Percentiles rank a stretch among this genome's conserved stretches.
phyloP scores from a whole-genome alignment of 1,140 invertebrate genomes.

The Zaprionus ghesquierei region DNA sequence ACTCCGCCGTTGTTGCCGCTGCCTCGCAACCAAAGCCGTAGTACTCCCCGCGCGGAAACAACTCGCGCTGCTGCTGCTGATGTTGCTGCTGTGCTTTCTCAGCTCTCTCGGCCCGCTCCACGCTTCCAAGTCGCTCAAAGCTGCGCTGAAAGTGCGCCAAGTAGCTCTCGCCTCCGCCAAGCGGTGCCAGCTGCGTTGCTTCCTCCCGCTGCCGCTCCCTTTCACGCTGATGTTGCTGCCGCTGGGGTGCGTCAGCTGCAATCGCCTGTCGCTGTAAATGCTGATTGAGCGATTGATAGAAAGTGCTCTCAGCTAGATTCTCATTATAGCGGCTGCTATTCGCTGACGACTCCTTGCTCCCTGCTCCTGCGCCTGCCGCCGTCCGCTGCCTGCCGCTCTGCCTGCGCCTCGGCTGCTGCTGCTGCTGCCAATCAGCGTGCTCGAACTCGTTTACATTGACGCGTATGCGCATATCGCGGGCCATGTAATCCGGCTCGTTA shows the following conservation, averaged over 20 bases:
- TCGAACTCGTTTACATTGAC: slow-evolving; percentile 70
- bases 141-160: slow-evolving; percentile 72
- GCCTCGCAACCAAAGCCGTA: slow-evolving; percentile 54
- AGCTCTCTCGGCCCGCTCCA: not conserved
- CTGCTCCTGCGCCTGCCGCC: not conserved
- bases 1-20: slow-evolving; percentile 22
- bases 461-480: slow-evolving; percentile 67
- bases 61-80: not conserved
- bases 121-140: slow-evolving; percentile 46
- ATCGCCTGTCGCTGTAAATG: slow-evolving; percentile 71
- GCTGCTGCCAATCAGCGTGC: slow-evolving; percentile 63
- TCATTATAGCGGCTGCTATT: slow-evolving; percentile 63
- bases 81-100: not conserved
- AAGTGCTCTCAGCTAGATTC: slow-evolving; percentile 77
- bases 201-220: not conserved
- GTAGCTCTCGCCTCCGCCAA: slow-evolving; percentile 65
- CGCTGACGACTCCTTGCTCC: not conserved
- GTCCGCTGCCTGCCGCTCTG: not conserved
- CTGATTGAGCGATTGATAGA: slow-evolving; percentile 81
- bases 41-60: slow-evolving; percentile 43
- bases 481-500: slow-evolving; percentile 54
- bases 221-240: slow-evolving; percentile 5
- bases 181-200: not conserved
- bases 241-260: slow-evolving; percentile 25
- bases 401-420: not conserved